Percentiles rank a stretch among this genome's conserved stretches.
phyloP scores from a whole-genome alignment of 1,140 invertebrate genomes.

The Nasonia longicornis region DNA sequence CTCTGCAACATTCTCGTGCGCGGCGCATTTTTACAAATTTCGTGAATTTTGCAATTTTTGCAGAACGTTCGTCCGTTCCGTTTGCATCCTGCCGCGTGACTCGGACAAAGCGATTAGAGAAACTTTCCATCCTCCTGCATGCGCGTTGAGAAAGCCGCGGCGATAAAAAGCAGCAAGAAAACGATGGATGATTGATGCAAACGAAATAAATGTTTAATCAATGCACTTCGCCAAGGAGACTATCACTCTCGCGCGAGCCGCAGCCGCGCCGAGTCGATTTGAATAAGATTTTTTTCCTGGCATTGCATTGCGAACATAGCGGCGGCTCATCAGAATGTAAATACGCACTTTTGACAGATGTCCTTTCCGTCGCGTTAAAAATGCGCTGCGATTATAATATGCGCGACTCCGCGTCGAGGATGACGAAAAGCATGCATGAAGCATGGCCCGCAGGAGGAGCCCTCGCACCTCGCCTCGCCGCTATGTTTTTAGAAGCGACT shows the following conservation, averaged over 20 bases:
- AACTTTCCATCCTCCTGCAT: background rate
- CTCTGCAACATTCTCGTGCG: no score
- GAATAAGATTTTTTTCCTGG: background rate
- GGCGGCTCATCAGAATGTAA: conserved; percentile 26
- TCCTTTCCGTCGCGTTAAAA: background rate
- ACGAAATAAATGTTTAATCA: conserved; percentile 7
- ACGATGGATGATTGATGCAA: conserved; percentile 46
- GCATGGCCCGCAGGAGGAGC: no score
- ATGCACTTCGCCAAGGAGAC: background rate
- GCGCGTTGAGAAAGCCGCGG: no score
- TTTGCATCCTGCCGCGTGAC: background rate
- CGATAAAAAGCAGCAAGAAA: conserved; percentile 34
- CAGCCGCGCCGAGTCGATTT: background rate
- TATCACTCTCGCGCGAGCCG: background rate
- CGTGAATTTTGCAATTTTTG: background rate
- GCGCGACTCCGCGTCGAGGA: background rate
- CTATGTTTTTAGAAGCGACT: no score
- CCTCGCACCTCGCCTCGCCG: no score
- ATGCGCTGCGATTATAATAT: background rate
- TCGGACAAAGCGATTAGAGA: background rate
- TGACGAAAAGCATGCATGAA: background rate
- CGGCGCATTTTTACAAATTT: background rate
- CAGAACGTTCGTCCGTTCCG: no score
- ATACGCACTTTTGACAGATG: conserved; percentile 32
- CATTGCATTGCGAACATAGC: background rate